Evolutionary conservation across 2,888 invertebrate species (phyloP).

Genomic region (Sialis lutaria): DNA sequence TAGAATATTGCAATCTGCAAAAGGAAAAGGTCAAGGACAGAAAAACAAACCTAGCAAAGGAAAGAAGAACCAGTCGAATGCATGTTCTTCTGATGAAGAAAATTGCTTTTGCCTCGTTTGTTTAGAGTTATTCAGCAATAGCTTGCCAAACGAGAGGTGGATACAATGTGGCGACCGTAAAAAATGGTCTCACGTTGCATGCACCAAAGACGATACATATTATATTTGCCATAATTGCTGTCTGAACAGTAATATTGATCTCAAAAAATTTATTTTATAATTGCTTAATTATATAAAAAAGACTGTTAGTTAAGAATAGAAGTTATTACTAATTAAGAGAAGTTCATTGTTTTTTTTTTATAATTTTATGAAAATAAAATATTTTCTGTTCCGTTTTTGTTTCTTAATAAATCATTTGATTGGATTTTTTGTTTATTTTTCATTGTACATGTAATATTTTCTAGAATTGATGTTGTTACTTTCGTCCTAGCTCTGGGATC

Average conservation of each 20-base stretch:
- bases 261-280: too few relatives aligned
- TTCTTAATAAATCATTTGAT: too few relatives aligned
- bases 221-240: slow-evolving; percentile 8
- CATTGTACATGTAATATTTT: too few relatives aligned
- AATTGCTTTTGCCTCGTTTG: slow-evolving; percentile 5
- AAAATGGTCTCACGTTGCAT: slow-evolving; percentile 6
- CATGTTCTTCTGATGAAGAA: not conserved
- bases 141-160: slow-evolving; percentile 8
- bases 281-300: too few relatives aligned
- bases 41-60: slow-evolving; percentile 2
- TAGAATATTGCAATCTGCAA: not conserved
- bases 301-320: too few relatives aligned
- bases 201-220: slow-evolving; percentile 4
- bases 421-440: too few relatives aligned
- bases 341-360: too few relatives aligned
- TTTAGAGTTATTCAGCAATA: slow-evolving; percentile 5
- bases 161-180: slow-evolving; percentile 7
- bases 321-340: too few relatives aligned
- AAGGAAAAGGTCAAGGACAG: not conserved
- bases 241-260: slow-evolving; percentile 1
- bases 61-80: slow-evolving; percentile 1
- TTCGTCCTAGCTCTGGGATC: too few relatives aligned
- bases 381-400: too few relatives aligned
- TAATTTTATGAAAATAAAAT: too few relatives aligned
- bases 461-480: too few relatives aligned